These are phyloP conservation scores for Perdita meconis DNA, from an alignment of 2,888 invertebrate genomes.

Conservation along the genomic window DNA sequence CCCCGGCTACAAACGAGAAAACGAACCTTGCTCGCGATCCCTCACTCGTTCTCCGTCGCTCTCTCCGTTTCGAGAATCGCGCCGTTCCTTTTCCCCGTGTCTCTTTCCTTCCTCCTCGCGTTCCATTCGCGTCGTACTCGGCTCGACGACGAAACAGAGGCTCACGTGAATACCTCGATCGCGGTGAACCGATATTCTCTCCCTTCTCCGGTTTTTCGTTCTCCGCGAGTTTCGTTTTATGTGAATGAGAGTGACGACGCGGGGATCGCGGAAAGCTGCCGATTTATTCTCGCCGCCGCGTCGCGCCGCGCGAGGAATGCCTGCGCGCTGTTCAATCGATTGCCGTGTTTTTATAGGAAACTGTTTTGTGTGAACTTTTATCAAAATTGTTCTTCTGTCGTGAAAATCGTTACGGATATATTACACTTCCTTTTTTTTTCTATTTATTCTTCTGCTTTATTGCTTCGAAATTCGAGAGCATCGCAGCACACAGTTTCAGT, in stretches of 20 bases:
- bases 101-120: conserved; percentile 48
- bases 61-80: conserved; percentile 28
- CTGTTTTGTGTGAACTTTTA: no score
- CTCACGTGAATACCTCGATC: conserved; percentile 62
- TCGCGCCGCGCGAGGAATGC: conserved; percentile 15
- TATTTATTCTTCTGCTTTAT: no score
- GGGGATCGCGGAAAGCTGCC: conserved; percentile 39
- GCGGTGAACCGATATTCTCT: conserved; percentile 48
- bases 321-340: no score
- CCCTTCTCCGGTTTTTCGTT: conserved; percentile 1
- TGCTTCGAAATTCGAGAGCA: no score
- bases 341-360: no score
- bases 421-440: no score
- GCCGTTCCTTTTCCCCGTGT: conserved; percentile 42
- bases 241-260: conserved; percentile 14
- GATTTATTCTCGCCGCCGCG: conserved; percentile 48
- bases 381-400: no score
- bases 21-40: conserved; percentile 60
- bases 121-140: conserved; percentile 60
- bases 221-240: conserved; percentile 32
- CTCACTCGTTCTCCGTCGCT: conserved; percentile 45
- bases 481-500: no score
- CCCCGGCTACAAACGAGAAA: conserved; percentile 68
- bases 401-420: no score
- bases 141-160: conserved; percentile 52